Evolutionary conservation across 2,888 invertebrate genomes (phyloP).

Genomic region (Mimumesa dahlbomi): DNA sequence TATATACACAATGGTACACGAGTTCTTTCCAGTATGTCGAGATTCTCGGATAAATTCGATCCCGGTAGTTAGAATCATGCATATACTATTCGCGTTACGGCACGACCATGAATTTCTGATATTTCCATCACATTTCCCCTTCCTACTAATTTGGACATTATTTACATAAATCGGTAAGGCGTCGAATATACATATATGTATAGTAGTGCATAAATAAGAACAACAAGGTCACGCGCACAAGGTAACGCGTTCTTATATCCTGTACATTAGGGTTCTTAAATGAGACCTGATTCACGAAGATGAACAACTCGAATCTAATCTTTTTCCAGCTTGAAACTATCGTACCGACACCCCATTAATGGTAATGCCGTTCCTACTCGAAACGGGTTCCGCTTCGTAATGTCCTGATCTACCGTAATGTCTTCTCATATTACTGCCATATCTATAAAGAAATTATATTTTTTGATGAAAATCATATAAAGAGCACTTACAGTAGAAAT

Average conservation of each 20-base stretch:
- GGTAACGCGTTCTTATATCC: slow-evolving; percentile 19
- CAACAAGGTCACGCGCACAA: slow-evolving; percentile 37
- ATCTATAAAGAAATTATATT: slow-evolving; percentile 68
- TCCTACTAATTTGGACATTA: slow-evolving; percentile 25
- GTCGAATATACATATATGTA: slow-evolving; percentile 39
- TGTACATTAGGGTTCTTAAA: slow-evolving; percentile 38
- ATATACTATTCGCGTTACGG: slow-evolving; percentile 5
- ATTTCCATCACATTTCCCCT: not conserved
- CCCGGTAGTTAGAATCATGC: not conserved
- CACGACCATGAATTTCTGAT: no score
- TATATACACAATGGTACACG: slow-evolving; percentile 65
- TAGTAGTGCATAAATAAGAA: slow-evolving; percentile 63
- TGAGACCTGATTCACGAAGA: slow-evolving; percentile 33
- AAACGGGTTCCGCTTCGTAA: slow-evolving; percentile 86
- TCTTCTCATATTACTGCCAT: slow-evolving; percentile 73
- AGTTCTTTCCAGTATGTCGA: no score
- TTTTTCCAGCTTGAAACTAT: slow-evolving; percentile 78
- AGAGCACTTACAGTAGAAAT: no score
- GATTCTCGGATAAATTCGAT: slow-evolving; percentile 3
- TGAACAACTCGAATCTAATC: slow-evolving; percentile 6
- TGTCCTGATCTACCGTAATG: slow-evolving; percentile 77
- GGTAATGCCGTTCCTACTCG: slow-evolving; percentile 86
- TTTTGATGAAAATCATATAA: no score
- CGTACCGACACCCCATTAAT: slow-evolving; percentile 94
- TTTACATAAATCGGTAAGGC: slow-evolving; percentile 57